Base-by-base conservation (phyloP, 1,140 invertebrate species). In the Zaprionus lachaisei region DNA sequence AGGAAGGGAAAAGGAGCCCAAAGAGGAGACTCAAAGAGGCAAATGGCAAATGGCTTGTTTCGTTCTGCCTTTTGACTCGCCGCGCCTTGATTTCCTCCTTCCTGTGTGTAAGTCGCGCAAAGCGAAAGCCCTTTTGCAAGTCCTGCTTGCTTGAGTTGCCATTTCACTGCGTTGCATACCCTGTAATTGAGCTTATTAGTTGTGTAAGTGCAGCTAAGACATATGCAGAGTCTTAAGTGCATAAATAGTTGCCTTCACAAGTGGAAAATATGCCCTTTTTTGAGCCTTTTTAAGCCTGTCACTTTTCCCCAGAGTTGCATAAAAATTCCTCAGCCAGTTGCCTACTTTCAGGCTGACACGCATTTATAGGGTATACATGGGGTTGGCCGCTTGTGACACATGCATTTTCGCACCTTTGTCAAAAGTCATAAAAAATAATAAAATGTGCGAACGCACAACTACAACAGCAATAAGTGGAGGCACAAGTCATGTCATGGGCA, bases 341-440 rank as follows among this genome's bases (percentile, higher is more conserved):
- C 62, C 49, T 65, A 41, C 63, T 41, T 54, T 60, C 22, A 1
- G 22, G 37, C 38, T 55, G 5, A 3, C 22, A 1, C 7, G 6
- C 12, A 37, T 6, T 7, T 63, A 58, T 14, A 75, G 72, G 44
- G 67, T 28, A 71, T 71, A 12, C 12, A 70, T 34, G 68, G 58
- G 60, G 51, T 14, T 31, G 65, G 54, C 66, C 57, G 60, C 55
- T 62, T 72, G 57, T 61, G 71, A 76, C 77, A 79, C 80, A 77
- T 79, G 64, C 65, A 57, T 73, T 87, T 76, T 82, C 75, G 70
- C 80, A 86, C 69, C 74, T 77, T 62, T 61, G 70, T 72, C 74
- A 72, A 73, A 77, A 77, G 80, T 90, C 85, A 89, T 89, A 89
- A 89, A 89, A 89, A 90, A 89, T 89, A 89, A 89, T 89, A 89